These are phyloP conservation scores for Muricea muricata DNA, from an alignment of 92 coral and sea anemone genomes.

Conservation along the genomic window DNA sequence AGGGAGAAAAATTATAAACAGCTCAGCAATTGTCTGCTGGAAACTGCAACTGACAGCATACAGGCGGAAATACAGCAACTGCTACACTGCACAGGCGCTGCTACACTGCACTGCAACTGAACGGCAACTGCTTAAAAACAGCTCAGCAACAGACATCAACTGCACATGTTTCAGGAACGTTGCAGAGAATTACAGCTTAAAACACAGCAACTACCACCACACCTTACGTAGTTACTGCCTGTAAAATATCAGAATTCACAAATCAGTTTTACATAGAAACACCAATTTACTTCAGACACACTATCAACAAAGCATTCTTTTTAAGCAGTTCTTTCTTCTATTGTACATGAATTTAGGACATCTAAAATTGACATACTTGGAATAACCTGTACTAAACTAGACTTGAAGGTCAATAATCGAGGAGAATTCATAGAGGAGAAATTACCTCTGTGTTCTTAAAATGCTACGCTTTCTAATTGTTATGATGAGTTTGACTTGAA, in stretches of 20 bases:
- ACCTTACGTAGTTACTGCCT: conserved; percentile 39
- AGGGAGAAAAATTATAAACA: background rate
- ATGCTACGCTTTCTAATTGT: conserved; percentile 4
- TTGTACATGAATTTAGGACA: background rate
- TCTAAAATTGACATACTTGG: background rate
- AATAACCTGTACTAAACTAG: background rate
- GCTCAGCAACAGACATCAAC: conserved; percentile 10
- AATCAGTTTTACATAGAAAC: background rate
- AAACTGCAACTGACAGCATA: background rate
- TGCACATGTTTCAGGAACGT: background rate
- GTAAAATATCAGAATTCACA: conserved; percentile 36
- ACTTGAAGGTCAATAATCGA: too few species aligned
- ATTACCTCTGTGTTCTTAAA: conserved; percentile 38
- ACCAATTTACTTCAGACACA: too few species aligned
- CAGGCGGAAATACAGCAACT: background rate
- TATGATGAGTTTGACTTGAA: background rate
- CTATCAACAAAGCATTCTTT: too few species aligned
- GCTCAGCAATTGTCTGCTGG: background rate
- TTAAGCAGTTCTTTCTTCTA: too few species aligned
- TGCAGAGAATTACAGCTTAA: background rate
- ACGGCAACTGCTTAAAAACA: background rate
- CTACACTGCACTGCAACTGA: conserved; percentile 7
- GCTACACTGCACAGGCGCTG: background rate
- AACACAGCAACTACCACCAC: conserved; percentile 17
- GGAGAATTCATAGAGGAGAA: background rate